Conservation (phyloP, 2,797 vertebrate species). For the Diglossa cyanea region DNA sequence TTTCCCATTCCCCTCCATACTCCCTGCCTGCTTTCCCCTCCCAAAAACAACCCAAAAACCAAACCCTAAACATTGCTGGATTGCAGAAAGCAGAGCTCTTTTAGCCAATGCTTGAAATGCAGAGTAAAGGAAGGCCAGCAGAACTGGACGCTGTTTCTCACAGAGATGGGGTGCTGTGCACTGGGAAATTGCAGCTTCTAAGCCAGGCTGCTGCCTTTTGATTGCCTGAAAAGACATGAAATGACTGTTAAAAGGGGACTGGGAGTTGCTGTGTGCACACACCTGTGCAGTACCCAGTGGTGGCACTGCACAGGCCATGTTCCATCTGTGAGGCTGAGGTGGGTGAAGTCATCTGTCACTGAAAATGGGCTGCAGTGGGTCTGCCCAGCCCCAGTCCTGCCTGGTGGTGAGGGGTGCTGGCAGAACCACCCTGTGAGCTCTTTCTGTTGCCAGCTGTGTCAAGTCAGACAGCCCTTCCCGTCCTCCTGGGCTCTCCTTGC, state of each 20-base stretch:
- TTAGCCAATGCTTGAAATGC: background rate
- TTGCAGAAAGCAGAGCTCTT: background rate
- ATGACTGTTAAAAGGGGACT: background rate
- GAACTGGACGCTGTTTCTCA: background rate
- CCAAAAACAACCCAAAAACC: background rate
- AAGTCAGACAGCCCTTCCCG: background rate
- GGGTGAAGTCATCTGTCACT: background rate
- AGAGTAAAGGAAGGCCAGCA: background rate
- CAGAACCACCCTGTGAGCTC: background rate
- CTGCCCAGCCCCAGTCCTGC: background rate
- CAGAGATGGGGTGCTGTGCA: background rate
- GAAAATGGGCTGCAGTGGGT: background rate
- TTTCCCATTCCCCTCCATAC: background rate
- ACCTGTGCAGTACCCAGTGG: rapidly evolving
- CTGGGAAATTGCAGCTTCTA: background rate
- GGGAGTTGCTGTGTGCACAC: background rate
- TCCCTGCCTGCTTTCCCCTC: background rate
- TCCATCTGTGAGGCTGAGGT: background rate
- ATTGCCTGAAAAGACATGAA: background rate
- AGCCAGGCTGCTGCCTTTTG: background rate
- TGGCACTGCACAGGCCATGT: background rate
- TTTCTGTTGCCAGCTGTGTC: background rate
- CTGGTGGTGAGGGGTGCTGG: rapidly evolving
- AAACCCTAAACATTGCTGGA: background rate
- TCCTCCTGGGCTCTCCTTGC: background rate